Evolutionary conservation across 2,113 vertebrate species (phyloP), one percentile per base, ranked within the genome.

Genomic region (Falcunculus frontatus): DNA sequence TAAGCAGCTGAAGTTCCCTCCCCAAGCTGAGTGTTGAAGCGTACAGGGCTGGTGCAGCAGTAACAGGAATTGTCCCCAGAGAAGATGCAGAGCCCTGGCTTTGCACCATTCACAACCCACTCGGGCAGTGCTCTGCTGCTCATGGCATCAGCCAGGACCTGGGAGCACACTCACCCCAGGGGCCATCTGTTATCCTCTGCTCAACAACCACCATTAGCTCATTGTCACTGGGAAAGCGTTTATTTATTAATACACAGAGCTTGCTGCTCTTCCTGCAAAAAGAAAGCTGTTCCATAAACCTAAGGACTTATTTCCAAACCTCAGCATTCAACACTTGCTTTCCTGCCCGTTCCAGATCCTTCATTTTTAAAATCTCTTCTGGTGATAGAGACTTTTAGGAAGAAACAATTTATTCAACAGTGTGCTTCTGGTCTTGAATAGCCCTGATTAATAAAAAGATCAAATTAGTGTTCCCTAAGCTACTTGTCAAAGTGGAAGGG

Each of bases 161-260:
- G 2, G 69, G 75, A 68, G 92, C 35, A 74, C 16, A 7, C 10
- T 18, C 52, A 37, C 93, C 91, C 95, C 93, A 84, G 89, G 44
- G 91, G 16, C 75, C 84, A 89, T 60, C 92, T 93, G 93, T 77
- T 82, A 76, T 47, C 70, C 87, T 67, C 73, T 82, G 76, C 64
- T 87, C 90, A 91, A 91, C 90, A 81, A 47, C 89, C 88, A 57
- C 69, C 50, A 6, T 88, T 69, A 84, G 79, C 93, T 89, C 88
- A 41, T 32, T 78, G 73, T 86, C 84, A 55, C 68, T 65, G 59
- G n/a, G 47, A 97, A 87, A 90, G 75, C 5, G 4, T 84, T 91
- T 70, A 53, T 75, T 95, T 81, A 69, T 59, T 91, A 92, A 88
- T 44, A 86, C n/a, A 67, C 13, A 12, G 57, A 68, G 37, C 2